Base-by-base conservation (phyloP, 1,140 invertebrate species). In the Ganaspis sp. region DNA sequence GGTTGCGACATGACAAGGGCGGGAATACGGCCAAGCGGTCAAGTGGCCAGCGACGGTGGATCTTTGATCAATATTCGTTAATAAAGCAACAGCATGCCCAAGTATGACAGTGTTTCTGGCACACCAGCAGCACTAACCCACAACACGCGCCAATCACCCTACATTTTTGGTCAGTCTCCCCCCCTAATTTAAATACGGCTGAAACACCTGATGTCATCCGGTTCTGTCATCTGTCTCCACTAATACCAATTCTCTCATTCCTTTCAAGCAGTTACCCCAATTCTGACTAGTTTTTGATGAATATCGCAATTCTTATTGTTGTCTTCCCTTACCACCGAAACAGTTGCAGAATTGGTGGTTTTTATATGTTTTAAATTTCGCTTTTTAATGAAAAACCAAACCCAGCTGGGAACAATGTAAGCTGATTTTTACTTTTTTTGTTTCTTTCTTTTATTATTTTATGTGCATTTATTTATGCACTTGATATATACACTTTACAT, bases 1-100 rank as follows among this genome's bases (percentile, higher is more conserved):
- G 58, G 26, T 64, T 64, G 26, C 21, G 58, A 64, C 26, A 26
- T 64, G 58, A 64, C 58, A 64, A 29, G 23, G 15, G 26, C 58
- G 58, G 58, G 58, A 64, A 64, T 64, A 64, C 26, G 58, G 58
- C 58, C 58, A 64, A 64, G 23, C 12, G 58, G 58, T 64, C 58
- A 64, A 64, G 26, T 34, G 29, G 21, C n/a, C n/a, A 49, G 17
- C 11, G 26, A 5, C 23, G 54, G 23, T 26, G 23, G 23, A 64
- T 26, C 58, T 64, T 34, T 34, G 26, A 64, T 64, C 23, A 21
- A 64, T 64, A 64, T 29, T 15, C 58, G 23, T 64, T 29, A 26
- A n/a, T 64, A 64, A 64, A 26, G 26, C 23, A 26, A 15, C 45
- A 9, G 3, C 26, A 64, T 49, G 45, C n/a, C 45, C 45, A 49